phyloP scores from a whole-genome alignment of 1,140 invertebrate species.

The Trichonephila inaurata region DNA sequence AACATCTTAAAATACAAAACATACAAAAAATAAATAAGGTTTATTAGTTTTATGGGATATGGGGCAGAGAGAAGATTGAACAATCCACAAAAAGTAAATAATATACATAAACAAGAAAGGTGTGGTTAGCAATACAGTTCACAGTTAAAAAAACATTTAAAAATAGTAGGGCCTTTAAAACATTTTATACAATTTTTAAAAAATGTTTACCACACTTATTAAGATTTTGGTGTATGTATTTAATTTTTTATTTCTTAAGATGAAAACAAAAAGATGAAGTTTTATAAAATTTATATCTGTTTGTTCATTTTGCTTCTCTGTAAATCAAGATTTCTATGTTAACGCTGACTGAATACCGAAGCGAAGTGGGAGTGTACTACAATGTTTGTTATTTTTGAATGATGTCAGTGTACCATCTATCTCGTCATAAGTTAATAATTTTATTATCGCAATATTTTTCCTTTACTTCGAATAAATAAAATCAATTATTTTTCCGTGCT shows the following conservation, averaged over 20 bases:
- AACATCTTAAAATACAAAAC: too few relatives aligned
- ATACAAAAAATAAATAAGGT: too few relatives aligned
- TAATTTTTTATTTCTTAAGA: too few relatives aligned
- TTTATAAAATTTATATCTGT: neutral
- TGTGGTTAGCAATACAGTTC: neutral
- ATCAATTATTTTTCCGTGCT: neutral
- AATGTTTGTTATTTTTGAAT: neutral
- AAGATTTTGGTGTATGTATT: too few relatives aligned
- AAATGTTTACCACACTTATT: too few relatives aligned
- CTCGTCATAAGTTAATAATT: neutral
- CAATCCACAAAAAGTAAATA: neutral
- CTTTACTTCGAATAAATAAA: neutral
- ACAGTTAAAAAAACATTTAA: neutral
- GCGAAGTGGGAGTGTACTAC: neutral
- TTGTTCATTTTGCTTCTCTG: neutral
- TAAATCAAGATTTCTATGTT: neutral
- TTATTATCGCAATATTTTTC: neutral
- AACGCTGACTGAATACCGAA: neutral
- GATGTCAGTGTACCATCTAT: too few relatives aligned
- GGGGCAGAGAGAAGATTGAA: neutral
- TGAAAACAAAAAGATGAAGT: neutral
- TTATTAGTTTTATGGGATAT: too few relatives aligned
- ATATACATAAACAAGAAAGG: neutral
- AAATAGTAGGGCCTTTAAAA: neutral
- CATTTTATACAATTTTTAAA: too few relatives aligned